Evolutionary conservation across 1,140 invertebrate genomes (phyloP), one percentile per base, ranked within the genome.

Genomic region (Hestina assimilis): DNA sequence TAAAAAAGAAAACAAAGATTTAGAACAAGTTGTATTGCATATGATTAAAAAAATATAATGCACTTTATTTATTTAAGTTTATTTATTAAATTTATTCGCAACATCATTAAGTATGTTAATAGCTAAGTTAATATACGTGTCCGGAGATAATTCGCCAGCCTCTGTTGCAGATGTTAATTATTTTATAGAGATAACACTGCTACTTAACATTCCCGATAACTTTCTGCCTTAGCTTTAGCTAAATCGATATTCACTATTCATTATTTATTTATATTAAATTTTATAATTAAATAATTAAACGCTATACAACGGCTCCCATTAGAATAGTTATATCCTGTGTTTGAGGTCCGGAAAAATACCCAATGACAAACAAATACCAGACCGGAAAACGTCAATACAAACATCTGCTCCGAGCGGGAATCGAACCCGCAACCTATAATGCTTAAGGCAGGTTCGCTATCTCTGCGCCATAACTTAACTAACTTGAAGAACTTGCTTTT

Each of bases 91-190:
- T 52, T 46, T 52, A 59, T 59, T 59, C 48, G 29, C 60, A 58
- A 48, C 54, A 46, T 63, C 54, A 63, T 63, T 63, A 63, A 48
- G 35, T 63, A 63, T 63, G 60, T 57, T 58, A 63, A 63, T 63
- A 52, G 60, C 42, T 63, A 63, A 63, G 48, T 63, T 63, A 63
- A 63, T 63, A 63, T 58, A 63, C 60, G 50, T 58, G 60, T 63
- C 46, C 40, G 35, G 28, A 58, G 60, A 63, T 63, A 63, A 63
- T 63, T 63, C 48, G 40, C 42, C 57, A 46, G 33, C 48, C 31
- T 56, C 55, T 57, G 47, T 57, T 50, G 31, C 58, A 58, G 54
- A 58, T 53, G 60, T 47, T 63, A 58, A 63, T 63, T 63, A 63
- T 63, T 63, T 63, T 58, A 63, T 63, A 53, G 38, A 17, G 58